phyloP scores from a whole-genome alignment of 1,140 invertebrate species.

The Diorhabda elongata region DNA sequence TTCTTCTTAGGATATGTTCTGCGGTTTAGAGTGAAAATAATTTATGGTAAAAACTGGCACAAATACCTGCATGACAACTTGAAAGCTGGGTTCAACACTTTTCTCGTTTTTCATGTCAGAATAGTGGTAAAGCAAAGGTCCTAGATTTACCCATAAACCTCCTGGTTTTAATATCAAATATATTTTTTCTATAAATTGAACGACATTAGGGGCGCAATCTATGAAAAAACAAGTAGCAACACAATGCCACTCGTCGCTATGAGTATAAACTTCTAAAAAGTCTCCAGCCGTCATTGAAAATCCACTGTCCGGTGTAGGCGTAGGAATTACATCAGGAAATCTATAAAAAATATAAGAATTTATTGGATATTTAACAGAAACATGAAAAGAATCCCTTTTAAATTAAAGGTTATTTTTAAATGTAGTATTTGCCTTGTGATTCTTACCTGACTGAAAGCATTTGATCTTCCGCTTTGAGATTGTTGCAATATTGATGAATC shows the following conservation, averaged over 20 bases:
- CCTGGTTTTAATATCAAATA: slow-evolving; percentile 86
- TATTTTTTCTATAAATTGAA: slow-evolving; percentile 92
- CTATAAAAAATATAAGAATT: slow-evolving; percentile 13
- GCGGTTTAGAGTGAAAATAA: too few relatives aligned
- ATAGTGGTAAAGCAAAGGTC: slow-evolving; percentile 92
- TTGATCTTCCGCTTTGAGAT: slow-evolving; percentile 77
- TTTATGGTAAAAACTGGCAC: too few relatives aligned
- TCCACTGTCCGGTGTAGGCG: slow-evolving; percentile 59
- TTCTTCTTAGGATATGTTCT: too few relatives aligned
- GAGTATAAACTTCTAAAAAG: slow-evolving; percentile 71
- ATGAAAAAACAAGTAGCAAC: slow-evolving; percentile 97
- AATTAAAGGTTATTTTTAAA: too few relatives aligned
- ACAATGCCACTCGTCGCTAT: slow-evolving; percentile 78
- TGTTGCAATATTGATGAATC: slow-evolving; percentile 91
- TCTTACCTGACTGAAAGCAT: slow-evolving; percentile 57
- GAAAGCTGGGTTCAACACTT: slow-evolving; percentile 92
- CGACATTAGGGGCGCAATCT: slow-evolving; percentile 94
- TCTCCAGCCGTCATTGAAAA: slow-evolving; percentile 97
- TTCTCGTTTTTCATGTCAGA: slow-evolving; percentile 78
- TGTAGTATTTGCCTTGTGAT: too few relatives aligned
- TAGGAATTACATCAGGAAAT: slow-evolving; percentile 90
- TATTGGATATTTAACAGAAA: background rate
- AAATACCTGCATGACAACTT: slow-evolving; percentile 57
- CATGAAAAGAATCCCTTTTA: too few relatives aligned
- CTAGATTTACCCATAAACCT: slow-evolving; percentile 85